A percentile compares a stretch with the other conserved stretches of the same genome.
Evolutionary conservation across 2,888 invertebrate species (phyloP).

Genomic region (Koerneria pararmatus): DNA sequence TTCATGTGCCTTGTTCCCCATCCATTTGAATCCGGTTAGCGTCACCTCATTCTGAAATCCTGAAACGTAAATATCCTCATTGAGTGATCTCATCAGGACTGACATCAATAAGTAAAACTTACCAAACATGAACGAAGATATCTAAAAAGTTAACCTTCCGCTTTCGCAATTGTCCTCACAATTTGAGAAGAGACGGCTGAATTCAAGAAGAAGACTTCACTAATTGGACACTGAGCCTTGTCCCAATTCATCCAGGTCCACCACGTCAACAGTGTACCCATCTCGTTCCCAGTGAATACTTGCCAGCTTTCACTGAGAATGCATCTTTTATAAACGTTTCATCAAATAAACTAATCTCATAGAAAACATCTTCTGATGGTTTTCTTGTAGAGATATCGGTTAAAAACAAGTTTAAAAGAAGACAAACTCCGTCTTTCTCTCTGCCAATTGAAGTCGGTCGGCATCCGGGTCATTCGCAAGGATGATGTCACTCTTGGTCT

Average conservation of each 20-base stretch:
- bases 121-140: conserved; percentile 11
- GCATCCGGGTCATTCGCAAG: conserved; percentile 98
- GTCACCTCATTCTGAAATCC: conserved; percentile 70
- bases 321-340: too few relatives aligned
- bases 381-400: conserved; percentile 9
- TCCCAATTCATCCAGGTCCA: conserved; percentile 74
- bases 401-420: not conserved
- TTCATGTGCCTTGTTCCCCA: conserved; percentile 82
- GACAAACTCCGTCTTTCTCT: conserved; percentile 70
- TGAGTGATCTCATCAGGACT: not conserved
- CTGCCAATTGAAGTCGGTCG: conserved; percentile 88
- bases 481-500: conserved; percentile 72
- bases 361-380: conserved; percentile 2
- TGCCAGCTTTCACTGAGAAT: conserved; percentile 74
- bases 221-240: conserved; percentile 60
- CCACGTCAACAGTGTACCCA: conserved; percentile 89
- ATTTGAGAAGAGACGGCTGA: conserved; percentile 97
- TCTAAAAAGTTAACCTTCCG: conserved; percentile 70
- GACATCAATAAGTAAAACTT: not conserved
- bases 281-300: conserved; percentile 88
- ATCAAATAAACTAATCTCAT: too few relatives aligned
- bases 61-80: conserved; percentile 22
- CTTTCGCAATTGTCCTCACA: conserved; percentile 74
- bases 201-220: conserved; percentile 74
- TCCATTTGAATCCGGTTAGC: conserved; percentile 98